Conservation (phyloP, 2,797 vertebrate genomes). For the Sebastes ruberrimus region DNA sequence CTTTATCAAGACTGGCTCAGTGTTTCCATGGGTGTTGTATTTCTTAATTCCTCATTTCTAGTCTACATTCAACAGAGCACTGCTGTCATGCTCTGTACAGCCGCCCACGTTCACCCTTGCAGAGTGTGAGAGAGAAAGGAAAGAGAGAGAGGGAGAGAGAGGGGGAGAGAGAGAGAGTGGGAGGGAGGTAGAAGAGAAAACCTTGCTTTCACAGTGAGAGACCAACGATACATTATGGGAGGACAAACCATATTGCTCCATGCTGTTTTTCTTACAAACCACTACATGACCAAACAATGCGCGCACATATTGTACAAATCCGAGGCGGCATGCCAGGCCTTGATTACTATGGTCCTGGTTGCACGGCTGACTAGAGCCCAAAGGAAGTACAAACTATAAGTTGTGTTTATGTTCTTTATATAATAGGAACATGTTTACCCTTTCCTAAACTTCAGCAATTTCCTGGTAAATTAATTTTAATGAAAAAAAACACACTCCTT, state of each 20-base stretch:
- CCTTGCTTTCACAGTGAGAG: constrained; percentile 73
- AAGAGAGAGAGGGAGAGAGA: not conserved
- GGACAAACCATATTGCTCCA: constrained; percentile 71
- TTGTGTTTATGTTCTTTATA: constrained; percentile 17
- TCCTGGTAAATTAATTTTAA: constrained; percentile 47
- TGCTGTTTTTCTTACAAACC: constrained; percentile 73
- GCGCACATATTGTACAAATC: constrained; percentile 46
- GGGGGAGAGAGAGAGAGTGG: constrained; percentile 55
- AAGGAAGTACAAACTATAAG: constrained; percentile 5
- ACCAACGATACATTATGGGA: constrained; percentile 68
- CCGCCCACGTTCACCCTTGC: constrained; percentile 81
- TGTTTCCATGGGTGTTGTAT: constrained; percentile 67
- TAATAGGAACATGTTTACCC: constrained; percentile 28
- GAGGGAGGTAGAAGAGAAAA: constrained; percentile 65
- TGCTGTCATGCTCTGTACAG: constrained; percentile 77
- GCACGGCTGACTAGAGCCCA: constrained; percentile 9
- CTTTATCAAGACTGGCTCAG: constrained; percentile 47
- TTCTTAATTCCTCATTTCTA: constrained; percentile 74
- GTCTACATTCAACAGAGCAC: constrained; percentile 76
- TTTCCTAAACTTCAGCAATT: constrained; percentile 22
- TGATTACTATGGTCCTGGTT: constrained; percentile 9
- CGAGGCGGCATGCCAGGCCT: constrained; percentile 43
- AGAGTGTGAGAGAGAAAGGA: constrained; percentile 41
- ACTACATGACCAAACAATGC: constrained; percentile 67
- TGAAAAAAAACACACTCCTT: not conserved